phyloP scores from a whole-genome alignment of 2,797 vertebrate genomes.

The Danio jaintianensis region DNA sequence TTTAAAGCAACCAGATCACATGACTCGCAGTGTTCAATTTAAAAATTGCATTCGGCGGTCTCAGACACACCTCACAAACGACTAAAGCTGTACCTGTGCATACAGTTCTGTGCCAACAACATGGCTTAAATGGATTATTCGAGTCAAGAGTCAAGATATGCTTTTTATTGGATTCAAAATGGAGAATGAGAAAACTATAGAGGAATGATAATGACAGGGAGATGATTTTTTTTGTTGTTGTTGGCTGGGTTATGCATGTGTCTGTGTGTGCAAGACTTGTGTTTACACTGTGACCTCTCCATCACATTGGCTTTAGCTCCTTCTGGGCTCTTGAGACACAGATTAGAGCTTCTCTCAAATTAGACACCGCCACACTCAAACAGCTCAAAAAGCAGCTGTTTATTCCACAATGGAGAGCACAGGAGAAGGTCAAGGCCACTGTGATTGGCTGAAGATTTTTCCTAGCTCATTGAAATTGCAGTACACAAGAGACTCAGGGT shows the following conservation, averaged over 20 bases:
- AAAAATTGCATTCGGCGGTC: slow-evolving; percentile 53
- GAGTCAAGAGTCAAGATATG: slow-evolving; percentile 9
- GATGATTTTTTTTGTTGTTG: not conserved
- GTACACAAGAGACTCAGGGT: slow-evolving; percentile 8
- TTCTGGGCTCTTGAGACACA: slow-evolving; percentile 41
- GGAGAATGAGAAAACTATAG: not conserved
- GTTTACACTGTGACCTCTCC: slow-evolving; percentile 46
- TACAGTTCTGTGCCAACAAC: not conserved
- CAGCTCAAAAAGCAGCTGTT: slow-evolving; percentile 41
- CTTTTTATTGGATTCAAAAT: slow-evolving; percentile 7
- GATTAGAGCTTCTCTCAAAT: slow-evolving; percentile 45
- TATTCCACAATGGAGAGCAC: slow-evolving; percentile 25
- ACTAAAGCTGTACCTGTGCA: slow-evolving; percentile 50
- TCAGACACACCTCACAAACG: slow-evolving; percentile 45
- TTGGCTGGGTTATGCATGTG: slow-evolving; percentile 19
- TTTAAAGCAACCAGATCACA: slow-evolving; percentile 41
- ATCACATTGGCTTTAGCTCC: slow-evolving; percentile 29
- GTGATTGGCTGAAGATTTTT: not conserved
- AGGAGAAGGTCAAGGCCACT: slow-evolving; percentile 42
- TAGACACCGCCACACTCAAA: slow-evolving; percentile 19
- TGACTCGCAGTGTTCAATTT: slow-evolving; percentile 51
- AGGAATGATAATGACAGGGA: not conserved
- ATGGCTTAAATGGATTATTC: slow-evolving; percentile 7
- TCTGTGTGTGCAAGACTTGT: slow-evolving; percentile 1
- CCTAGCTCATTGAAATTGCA: not conserved